phyloP scores from a whole-genome alignment of 2,888 invertebrate genomes.

The Andrena trimmerana region DNA sequence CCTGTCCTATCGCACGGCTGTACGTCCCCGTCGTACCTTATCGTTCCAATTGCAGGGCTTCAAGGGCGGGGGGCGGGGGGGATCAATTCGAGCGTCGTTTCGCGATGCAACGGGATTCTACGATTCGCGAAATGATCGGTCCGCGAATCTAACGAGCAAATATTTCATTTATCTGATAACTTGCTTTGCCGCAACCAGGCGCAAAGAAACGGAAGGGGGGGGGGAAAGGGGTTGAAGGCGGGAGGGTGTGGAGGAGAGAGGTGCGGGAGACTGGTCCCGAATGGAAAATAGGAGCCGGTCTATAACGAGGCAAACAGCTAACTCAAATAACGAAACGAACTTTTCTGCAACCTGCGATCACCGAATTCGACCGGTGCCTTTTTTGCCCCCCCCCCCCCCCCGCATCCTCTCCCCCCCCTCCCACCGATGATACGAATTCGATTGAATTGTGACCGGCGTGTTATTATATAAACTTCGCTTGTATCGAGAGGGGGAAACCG shows the following conservation, averaged over 20 bases:
- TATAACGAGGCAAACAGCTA: slow-evolving; percentile 52
- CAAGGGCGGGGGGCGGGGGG: neutral
- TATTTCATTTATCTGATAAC: slow-evolving; percentile 40
- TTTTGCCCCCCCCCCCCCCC: neutral
- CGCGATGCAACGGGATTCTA: neutral
- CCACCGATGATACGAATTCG: slow-evolving; percentile 41
- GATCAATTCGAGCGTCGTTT: slow-evolving; percentile 25
- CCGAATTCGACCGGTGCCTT: slow-evolving; percentile 37
- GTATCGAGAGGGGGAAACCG: neutral
- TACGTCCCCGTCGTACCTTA: slow-evolving; percentile 10
- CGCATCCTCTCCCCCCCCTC: no score
- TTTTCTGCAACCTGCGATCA: slow-evolving; percentile 42
- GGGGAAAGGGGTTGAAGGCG: neutral
- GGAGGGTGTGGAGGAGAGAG: neutral
- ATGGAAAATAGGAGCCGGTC: slow-evolving; percentile 14
- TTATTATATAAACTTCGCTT: slow-evolving; percentile 19
- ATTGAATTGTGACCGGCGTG: slow-evolving; percentile 37
- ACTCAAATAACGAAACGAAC: slow-evolving; percentile 54
- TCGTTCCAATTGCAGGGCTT: slow-evolving; percentile 8
- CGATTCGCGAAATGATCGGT: slow-evolving; percentile 20
- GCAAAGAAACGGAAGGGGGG: slow-evolving; percentile 8
- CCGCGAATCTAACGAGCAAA: slow-evolving; percentile 31
- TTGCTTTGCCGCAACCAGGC: slow-evolving; percentile 9
- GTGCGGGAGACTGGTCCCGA: neutral
- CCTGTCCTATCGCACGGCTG: neutral